Conservation (phyloP, 2,888 invertebrate species). For the Xestia sexstrigata region DNA sequence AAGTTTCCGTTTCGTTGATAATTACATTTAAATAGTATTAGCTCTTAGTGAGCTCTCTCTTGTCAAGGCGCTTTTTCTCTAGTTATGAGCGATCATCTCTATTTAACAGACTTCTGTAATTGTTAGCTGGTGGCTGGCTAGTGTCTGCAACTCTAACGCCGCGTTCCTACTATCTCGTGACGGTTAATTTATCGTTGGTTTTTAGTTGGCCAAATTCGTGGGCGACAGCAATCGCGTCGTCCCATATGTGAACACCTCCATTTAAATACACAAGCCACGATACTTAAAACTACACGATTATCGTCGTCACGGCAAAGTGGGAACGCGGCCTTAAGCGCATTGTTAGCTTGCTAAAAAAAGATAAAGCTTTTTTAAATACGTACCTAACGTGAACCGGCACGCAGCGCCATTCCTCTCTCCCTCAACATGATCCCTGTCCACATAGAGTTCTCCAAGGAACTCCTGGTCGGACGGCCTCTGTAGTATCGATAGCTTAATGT, state of each 20-base stretch:
- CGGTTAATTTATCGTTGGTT: too few relatives aligned
- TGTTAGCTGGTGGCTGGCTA: neutral
- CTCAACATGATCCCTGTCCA: conserved; percentile 95
- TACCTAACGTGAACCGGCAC: conserved; percentile 94
- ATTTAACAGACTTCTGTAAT: neutral
- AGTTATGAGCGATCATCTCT: neutral
- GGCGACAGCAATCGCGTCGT: too few relatives aligned
- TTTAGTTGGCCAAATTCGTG: too few relatives aligned
- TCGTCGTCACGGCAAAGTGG: too few relatives aligned
- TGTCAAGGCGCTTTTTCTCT: neutral
- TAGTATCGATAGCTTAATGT: conserved; percentile 96
- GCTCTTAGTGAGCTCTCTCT: neutral
- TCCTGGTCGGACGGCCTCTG: conserved; percentile 97
- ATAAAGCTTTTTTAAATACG: conserved; percentile 8
- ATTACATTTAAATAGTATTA: neutral
- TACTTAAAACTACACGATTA: too few relatives aligned
- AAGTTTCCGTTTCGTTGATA: neutral
- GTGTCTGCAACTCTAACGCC: neutral
- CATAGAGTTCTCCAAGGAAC: conserved; percentile 97
- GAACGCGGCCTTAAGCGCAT: too few relatives aligned
- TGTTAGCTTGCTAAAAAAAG: neutral
- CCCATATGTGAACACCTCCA: too few relatives aligned
- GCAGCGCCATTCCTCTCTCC: conserved; percentile 95
- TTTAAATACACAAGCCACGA: too few relatives aligned
- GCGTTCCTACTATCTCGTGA: too few relatives aligned